Base-by-base conservation (phyloP, 2,113 vertebrate genomes). In the Brachirus orientalis region DNA sequence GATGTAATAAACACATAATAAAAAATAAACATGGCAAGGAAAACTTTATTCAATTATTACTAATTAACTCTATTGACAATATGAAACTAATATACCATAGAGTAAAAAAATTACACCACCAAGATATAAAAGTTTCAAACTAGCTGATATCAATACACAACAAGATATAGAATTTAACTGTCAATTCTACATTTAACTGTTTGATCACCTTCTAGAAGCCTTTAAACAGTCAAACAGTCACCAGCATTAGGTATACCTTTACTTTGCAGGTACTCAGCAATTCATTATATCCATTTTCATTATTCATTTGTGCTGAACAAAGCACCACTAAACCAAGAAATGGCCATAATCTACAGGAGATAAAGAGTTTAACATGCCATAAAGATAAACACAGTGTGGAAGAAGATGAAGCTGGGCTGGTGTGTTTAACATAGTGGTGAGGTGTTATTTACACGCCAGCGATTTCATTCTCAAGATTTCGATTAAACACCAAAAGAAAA, bases 301-400 rank as follows among this genome's bases (percentile, higher is more conserved):
- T 64, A 80, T 68, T 68, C 79, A 76, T 72, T 79, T 69, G 46
- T 19, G 20, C 73, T 62, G 63, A 83, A 79, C 62, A 83, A 76
- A 79, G 48, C 20, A 75, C 47, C 69, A 79, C 77, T 85, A 69
- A 71, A 69, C 19, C 65, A 50, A 71, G n/a, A 55, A 67, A 72
- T 35, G 71, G 61, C 41, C n/a, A 62, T 40, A 72, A 79, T 75
- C 59, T 56, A 48, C 76, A 63, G 48, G 72, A 77, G 69, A 54
- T 33, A 22, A 63, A 40, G 52, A 53, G 46, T 56, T 59, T 62
- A 65, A 58, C 10, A 35, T 43, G 47, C 35, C 44, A 47, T 64
- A 7, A 36, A 47, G 65, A 63, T 38, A 46, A 48, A 44, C 13
- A 33, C 28, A 35, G 28, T 9, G 36, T 1, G 10, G 4, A 19